Base-by-base conservation (phyloP, 2,888 invertebrate species). In the Thymelicus lineola region DNA sequence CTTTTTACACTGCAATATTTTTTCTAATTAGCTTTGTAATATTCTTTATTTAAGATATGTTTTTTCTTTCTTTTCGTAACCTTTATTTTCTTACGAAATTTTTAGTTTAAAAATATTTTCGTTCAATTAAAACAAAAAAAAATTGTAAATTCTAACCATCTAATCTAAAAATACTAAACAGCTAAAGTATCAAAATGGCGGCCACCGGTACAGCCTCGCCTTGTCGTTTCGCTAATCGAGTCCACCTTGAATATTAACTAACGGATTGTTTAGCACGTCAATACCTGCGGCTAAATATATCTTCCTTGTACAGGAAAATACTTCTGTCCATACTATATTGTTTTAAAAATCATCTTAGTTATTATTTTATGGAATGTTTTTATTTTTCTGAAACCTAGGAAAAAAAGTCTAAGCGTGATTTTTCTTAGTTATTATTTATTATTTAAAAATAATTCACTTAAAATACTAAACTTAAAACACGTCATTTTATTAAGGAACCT, bases 241-340 rank as follows among this genome's bases (percentile, higher is more conserved):
- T 83, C 86, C 83, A 87, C 93, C 93, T 93, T 93, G 93, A 93
- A 91, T 92, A 89, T 84, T 89, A 89, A 91, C 88, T 88, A 89
- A 86, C 88, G 77, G 84, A 88, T 86, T 88, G 90, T 87, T 89
- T 86, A 85, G 86, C 74, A 77, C 77, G 77, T 78, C 74, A 76
- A 55, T 71, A 70, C 70, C 66, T 71, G 58, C 71, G 68, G 50
- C 71, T 72, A 70, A 70, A 71, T 68, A 73, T 73, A 70, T 73
- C 76, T 75, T 77, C 75, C 75, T 75, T 61, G 60, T 60, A 57
- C 72, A 74, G 75, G 75, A 76, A 75, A 77, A 73, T 67, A 58
- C 38, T 66, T 35, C 62, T 57, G 45, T 67, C 55, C 55, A 63
- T 63, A 58, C 28, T 57, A 55, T 35, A n/a, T 57, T 57, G 35